Base-by-base conservation (phyloP, 2,797 vertebrate species). In the Diplodus puntazzo region DNA sequence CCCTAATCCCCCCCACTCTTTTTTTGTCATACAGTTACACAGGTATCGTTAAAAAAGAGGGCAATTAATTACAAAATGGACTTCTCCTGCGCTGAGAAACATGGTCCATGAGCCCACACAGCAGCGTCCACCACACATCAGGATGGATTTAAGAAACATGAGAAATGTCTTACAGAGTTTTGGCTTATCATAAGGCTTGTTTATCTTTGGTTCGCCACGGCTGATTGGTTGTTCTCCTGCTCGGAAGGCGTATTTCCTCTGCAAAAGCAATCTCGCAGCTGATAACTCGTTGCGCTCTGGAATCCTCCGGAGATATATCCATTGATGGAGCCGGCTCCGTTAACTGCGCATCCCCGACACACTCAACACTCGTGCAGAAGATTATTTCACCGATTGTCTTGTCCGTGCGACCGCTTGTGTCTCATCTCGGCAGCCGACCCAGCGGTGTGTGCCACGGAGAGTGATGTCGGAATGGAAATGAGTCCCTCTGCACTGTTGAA, bases 131-230 rank as follows among this genome's bases (percentile, higher is more conserved):
- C 8, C 1, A 3, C 39, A 60, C 34, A 55, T 21, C 2, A 53
- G 2, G 20, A 61, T 12, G 16, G 18, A 7, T 50, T 77, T 64
- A 34, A 43, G 12, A 27, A 87, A 80, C 12, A 57, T 48, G 52
- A 78, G 21, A 0, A 1, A 64, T 82, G 61, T 87, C 93, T 93
- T 93, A 95, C 94, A 92, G 91, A 94, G 92, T 93, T 94, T 81
- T n/a, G 84, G 90, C 77, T 91, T 81, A 89, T 93, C 93, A 95
- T 94, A 91, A 92, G 92, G 93, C 91, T 94, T 93, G 92, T 94
- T 94, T 94, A 92, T 95, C 93, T 94, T 94, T 93, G 93, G 89
- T 89, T 90, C 64, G 63, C 90, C 91, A 73, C 92, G 92, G 89
- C 89, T 92, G 94, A 92, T 92, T 90, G 93, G 88, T 82, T 79